Conservation (phyloP, 2,888 invertebrate species). For the Zhuqinia jingwanae region DNA sequence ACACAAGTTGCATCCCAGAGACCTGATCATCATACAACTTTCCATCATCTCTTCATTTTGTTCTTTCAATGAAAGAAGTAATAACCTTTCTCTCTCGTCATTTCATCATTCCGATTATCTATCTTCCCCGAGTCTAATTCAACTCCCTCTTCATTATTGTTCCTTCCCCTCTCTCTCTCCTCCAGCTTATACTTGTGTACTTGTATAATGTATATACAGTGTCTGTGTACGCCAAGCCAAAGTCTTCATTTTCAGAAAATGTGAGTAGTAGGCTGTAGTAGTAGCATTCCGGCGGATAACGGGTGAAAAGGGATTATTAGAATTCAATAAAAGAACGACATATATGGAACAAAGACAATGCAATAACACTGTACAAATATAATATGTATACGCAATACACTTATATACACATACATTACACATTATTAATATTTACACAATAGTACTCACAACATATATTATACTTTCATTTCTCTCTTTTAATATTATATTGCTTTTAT, state of each 20-base stretch:
- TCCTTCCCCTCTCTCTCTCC: no score
- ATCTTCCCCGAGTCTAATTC: no score
- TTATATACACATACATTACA: not conserved
- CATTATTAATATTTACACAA: not conserved
- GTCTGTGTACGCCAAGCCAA: not conserved
- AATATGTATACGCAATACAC: not conserved
- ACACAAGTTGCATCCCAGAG: no score
- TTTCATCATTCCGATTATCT: no score
- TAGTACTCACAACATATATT: not conserved
- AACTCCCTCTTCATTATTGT: no score
- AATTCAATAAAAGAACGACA: conserved; percentile 26
- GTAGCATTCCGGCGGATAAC: not conserved
- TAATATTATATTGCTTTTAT: not conserved
- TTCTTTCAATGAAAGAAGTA: no score
- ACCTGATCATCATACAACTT: no score
- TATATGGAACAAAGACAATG: not conserved
- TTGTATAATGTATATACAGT: no score
- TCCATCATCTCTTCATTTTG: no score
- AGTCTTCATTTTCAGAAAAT: not conserved
- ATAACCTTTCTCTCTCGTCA: no score
- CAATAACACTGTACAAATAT: not conserved
- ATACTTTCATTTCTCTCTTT: not conserved
- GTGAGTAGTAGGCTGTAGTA: conserved; percentile 17
- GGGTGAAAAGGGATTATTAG: not conserved
- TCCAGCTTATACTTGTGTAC: no score